These are phyloP conservation scores for Callosobruchus maculatus DNA, from an alignment of 2,888 invertebrate species.

Conservation along the genomic window DNA sequence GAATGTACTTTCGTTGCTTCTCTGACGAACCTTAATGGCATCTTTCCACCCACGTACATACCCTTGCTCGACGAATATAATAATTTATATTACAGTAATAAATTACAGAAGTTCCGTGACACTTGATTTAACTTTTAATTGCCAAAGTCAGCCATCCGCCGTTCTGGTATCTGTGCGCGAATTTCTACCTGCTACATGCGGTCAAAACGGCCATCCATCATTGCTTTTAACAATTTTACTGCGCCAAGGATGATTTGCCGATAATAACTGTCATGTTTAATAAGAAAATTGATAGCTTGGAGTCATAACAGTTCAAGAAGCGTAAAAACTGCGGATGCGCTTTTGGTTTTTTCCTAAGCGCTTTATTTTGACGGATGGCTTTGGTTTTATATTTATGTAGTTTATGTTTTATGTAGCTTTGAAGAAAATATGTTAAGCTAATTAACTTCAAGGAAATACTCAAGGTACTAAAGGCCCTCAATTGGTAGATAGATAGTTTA, in stretches of 20 bases:
- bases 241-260: background rate
- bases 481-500: too few relatives aligned
- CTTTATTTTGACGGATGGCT: background rate
- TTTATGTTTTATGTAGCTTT: too few relatives aligned
- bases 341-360: background rate
- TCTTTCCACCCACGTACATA: background rate
- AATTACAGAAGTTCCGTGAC: slow-evolving; percentile 3
- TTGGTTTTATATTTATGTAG: background rate
- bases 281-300: background rate
- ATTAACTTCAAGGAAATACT: too few relatives aligned
- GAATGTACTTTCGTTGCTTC: too few relatives aligned
- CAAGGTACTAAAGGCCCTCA: too few relatives aligned
- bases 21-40: too few relatives aligned
- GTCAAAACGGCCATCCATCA: background rate
- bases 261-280: background rate
- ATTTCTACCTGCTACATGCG: background rate
- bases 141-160: slow-evolving; percentile 8
- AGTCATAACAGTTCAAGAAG: background rate
- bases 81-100: background rate
- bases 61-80: background rate
- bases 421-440: too few relatives aligned
- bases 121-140: slow-evolving; percentile 15
- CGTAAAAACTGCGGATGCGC: background rate
- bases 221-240: background rate
- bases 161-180: background rate